Base-by-base conservation (phyloP, 2,113 vertebrate genomes). In the Hippopotamus amphibius region DNA sequence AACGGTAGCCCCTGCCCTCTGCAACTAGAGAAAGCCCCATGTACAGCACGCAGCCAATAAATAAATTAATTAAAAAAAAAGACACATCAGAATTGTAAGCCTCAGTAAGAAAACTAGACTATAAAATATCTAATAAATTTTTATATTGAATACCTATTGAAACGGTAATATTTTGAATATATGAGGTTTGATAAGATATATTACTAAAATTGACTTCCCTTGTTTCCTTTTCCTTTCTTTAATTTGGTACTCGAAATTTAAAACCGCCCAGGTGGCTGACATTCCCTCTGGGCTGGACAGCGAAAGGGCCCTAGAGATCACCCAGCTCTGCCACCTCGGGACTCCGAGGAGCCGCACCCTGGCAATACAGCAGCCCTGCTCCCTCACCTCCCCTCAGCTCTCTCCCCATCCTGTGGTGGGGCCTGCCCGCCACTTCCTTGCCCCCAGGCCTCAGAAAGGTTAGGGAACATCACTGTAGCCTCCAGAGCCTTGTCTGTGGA, bases 311-410 rank as follows among this genome's bases (percentile, higher is more conserved):
- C 82, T 1, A 14, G 68, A 46, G 26, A 30, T 14, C 26, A 4
- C 0, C 21, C 0, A 0, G 59, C 11, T 21, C 24, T 6, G n/a
- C 8, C 50, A 37, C 71, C 33, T 53, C 6, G 5, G 63, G 71
- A 5, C 91, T 13, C n/a, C 28, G 46, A 26, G 4, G 16, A 22
- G 12, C 63, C 19, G 4, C 5, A 30, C 57, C 22, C 24, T 21
- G 43, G 43, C 0, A 2, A 48, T 8, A 16, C 0, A 28, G 48
- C 48, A 48, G 7, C 48, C 63, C 72, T 46, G 50, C 61, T 43
- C 46, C 37, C 4, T 9, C 6, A 53, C 21, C 53, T 43, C 21
- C 28, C 46, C 33, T 28, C 41, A 28, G 61, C 71, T 61, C 33
- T 37, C 61, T 59, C 72, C 33, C 24, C 50, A 22, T 46, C 37